Percentiles rank a stretch among this genome's conserved stretches.
Conservation (phyloP, 2,113 vertebrate species). For the Nesospiza acunhae region DNA sequence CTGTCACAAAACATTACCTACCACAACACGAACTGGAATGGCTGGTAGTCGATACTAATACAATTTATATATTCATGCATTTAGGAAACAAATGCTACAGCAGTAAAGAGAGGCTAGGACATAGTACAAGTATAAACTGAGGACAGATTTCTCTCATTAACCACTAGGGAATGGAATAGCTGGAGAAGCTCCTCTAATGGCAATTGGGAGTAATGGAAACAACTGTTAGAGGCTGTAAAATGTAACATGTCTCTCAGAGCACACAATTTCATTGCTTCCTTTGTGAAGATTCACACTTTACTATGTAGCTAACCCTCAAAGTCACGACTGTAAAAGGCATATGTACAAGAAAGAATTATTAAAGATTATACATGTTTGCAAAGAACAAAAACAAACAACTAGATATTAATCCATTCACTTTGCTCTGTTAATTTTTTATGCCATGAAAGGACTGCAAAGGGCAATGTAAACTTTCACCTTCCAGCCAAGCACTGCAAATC, state of each 20-base stretch:
- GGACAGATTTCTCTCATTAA: slow-evolving; percentile 66
- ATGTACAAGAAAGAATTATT: slow-evolving; percentile 47
- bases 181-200: slow-evolving; percentile 38
- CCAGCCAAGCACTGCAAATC: background rate
- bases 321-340: slow-evolving; percentile 42
- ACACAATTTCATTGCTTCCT: background rate
- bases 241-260: slow-evolving; percentile 38
- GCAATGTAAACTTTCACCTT: slow-evolving; percentile 49
- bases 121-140: background rate
- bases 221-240: slow-evolving; percentile 62
- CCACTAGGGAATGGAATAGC: slow-evolving; percentile 48
- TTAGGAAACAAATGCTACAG: slow-evolving; percentile 18
- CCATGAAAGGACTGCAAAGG: slow-evolving; percentile 24
- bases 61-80: background rate
- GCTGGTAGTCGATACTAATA: background rate
- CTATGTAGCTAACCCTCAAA: slow-evolving; percentile 37
- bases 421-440: slow-evolving; percentile 58
- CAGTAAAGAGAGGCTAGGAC: slow-evolving; percentile 41
- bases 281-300: slow-evolving; percentile 42
- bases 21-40: background rate
- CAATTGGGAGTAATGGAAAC: slow-evolving; percentile 62
- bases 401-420: slow-evolving; percentile 51
- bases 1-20: background rate
- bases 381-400: slow-evolving; percentile 58
- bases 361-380: slow-evolving; percentile 59